Conservation (phyloP, 2,113 vertebrate species). For the Cephalopterus ornatus region DNA sequence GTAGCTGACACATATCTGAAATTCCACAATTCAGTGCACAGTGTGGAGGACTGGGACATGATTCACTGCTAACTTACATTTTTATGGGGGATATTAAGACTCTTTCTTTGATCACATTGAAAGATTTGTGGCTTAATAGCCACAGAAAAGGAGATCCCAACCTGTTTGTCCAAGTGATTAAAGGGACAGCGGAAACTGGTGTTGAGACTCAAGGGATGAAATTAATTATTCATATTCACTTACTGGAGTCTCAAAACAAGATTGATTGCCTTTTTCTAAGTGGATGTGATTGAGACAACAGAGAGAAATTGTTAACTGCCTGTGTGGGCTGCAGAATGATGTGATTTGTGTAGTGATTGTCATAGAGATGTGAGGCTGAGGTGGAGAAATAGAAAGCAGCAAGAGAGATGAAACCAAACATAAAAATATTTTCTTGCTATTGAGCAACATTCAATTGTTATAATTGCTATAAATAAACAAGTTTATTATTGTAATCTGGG, state of each 20-base stretch:
- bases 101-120: neutral
- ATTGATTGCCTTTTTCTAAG: neutral
- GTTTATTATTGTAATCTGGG: neutral
- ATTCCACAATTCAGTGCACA: neutral
- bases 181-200: neutral
- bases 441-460: neutral
- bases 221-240: neutral
- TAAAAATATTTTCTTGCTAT: constrained; percentile 3
- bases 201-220: neutral
- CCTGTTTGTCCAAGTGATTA: constrained; percentile 20
- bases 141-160: neutral
- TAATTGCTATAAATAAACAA: neutral
- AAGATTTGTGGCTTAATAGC: neutral
- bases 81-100: neutral
- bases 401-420: neutral
- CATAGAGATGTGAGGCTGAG: constrained; percentile 43
- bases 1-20: neutral
- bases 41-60: neutral
- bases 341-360: constrained; percentile 39
- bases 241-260: neutral
- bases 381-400: neutral
- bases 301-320: constrained; percentile 38
- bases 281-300: constrained; percentile 9
- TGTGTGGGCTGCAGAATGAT: constrained; percentile 47
- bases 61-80: neutral